A percentile compares a stretch with the other conserved stretches of the same genome.
Evolutionary conservation across 2,888 invertebrate genomes (phyloP).

Genomic region (Thera britannica): DNA sequence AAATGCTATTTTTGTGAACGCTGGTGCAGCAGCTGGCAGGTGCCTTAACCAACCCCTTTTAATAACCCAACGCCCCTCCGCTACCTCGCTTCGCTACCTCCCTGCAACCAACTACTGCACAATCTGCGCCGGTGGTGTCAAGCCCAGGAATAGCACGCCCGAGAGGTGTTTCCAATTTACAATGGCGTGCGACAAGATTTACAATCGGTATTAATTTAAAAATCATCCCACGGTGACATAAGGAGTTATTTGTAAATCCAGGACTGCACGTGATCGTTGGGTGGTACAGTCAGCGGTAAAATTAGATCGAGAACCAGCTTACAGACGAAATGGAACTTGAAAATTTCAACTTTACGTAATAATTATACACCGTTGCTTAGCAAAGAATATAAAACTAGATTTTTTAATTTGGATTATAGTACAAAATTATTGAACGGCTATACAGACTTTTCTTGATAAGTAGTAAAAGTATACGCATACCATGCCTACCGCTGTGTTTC

Average conservation of each 20-base stretch:
- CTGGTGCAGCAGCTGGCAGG: too few species aligned
- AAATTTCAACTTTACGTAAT: too few species aligned
- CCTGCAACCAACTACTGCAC: conserved; percentile 14
- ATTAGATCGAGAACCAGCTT: neutral
- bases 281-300: neutral
- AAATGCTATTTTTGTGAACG: too few species aligned
- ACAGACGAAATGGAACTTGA: too few species aligned
- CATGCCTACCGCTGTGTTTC: too few species aligned
- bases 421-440: too few species aligned
- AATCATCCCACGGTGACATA: conserved; percentile 67
- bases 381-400: too few species aligned
- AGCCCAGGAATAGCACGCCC: conserved; percentile 76
- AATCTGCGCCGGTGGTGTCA: conserved; percentile 62
- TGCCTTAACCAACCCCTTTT: too few species aligned
- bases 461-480: too few species aligned
- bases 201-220: conserved; percentile 77
- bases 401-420: too few species aligned
- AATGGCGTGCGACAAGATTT: conserved; percentile 70
- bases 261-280: conserved; percentile 36
- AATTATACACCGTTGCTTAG: neutral
- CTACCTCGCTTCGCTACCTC: conserved; percentile 5
- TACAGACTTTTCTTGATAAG: too few species aligned
- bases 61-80: too few species aligned
- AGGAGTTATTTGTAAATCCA: conserved; percentile 64
- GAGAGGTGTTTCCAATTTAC: conserved; percentile 79